Evolutionary conservation across 2,797 vertebrate species (phyloP).

Genomic region (Rhinoraja longicauda): DNA sequence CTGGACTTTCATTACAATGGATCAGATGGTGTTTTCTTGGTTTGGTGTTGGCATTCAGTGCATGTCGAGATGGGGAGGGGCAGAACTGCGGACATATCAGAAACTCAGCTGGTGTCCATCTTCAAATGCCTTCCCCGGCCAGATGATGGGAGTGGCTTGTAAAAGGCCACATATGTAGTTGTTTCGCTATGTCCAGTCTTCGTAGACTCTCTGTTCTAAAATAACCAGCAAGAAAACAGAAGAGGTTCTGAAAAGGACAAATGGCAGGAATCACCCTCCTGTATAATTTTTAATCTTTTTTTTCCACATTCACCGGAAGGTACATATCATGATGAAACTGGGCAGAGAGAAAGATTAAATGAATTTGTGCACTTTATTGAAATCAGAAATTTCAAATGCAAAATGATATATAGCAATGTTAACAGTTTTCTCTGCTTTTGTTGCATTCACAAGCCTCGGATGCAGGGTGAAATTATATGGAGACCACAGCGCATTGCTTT

Average conservation of each 20-base stretch:
- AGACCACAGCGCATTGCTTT: not conserved
- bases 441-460: not conserved
- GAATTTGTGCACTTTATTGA: not conserved
- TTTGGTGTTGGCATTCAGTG: constrained; percentile 72
- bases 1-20: constrained; percentile 99
- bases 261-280: not conserved
- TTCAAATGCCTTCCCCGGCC: constrained; percentile 55
- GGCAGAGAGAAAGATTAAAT: not conserved
- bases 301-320: not conserved
- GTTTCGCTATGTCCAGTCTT: constrained; percentile 43
- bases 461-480: constrained; percentile 1
- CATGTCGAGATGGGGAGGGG: constrained; percentile 42
- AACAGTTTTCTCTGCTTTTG: not conserved
- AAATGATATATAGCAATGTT: not conserved
- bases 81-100: not conserved
- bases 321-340: not conserved
- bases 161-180: constrained; percentile 62
- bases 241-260: not conserved
- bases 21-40: constrained; percentile 85
- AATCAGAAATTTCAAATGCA: constrained; percentile 21
- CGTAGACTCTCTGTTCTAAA: not conserved
- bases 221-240: not conserved
- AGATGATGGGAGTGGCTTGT: constrained; percentile 78
- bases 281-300: not conserved
- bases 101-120: constrained; percentile 59